Evolutionary conservation across 1,140 invertebrate genomes (phyloP), one percentile per base, ranked within the genome.

Genomic region (Macrotrachela quadricornifera): DNA sequence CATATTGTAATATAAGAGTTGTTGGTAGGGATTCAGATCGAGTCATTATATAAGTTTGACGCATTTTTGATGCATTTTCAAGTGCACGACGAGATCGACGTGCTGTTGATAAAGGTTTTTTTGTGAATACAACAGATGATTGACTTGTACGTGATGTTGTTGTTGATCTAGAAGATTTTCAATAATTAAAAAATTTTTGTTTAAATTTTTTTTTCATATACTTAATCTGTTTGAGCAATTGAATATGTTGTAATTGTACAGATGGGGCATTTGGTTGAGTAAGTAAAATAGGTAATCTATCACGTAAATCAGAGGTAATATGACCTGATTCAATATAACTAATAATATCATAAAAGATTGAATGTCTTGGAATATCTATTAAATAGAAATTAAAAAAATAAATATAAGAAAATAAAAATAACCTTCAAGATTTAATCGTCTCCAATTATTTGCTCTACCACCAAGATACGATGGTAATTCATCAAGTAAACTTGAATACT

Each of bases 261-360:
- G 65, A 61, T 42, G 63, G 61, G 49, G 61, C 65, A 10, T 63
- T 54, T 49, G 68, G 68, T 48, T 59, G 54, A 11, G 58, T 51
- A 21, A 67, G 49, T 15, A 70, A 57, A 3, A 62, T 38, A 6
- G 64, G 61, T 15, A 70, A 57, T 50, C 64, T 59, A 30, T 60
- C 46, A 43, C 57, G 56, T 21, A 70, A 55, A 18, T 60, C 56
- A 17, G 61, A 58, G 9, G 63, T 59, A 54, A 70, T 60, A 41
- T 60, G 58, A 30, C 63, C 60, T 52, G 59, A 63, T 59, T 66
- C 64, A 11, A 65, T 56, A 56, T 60, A 70, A 51, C 67, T 64
- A 10, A 70, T 57, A 16, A 70, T 60, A 56, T 70, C 68, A 58
- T 65, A 70, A 49, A 70, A 70, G 41, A 70, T 63, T 43, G 65